Conservation (phyloP, 2,797 vertebrate genomes). For the Falco berigora region DNA sequence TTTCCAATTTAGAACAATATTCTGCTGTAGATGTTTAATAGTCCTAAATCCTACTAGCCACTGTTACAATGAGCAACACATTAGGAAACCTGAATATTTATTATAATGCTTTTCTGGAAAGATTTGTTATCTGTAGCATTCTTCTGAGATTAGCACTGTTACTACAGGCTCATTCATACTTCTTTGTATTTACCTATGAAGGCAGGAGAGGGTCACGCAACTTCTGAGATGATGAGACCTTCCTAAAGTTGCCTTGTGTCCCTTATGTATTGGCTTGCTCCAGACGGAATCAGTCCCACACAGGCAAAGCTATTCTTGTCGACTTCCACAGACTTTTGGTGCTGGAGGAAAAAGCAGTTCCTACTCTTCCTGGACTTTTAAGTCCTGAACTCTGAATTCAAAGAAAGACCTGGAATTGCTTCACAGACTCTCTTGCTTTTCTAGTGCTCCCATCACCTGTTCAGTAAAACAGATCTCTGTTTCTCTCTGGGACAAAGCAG, state of each 20-base stretch:
- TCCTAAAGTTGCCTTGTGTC: neutral
- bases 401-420: neutral
- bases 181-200: neutral
- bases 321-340: neutral
- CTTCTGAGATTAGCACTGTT: neutral
- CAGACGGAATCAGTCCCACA: neutral
- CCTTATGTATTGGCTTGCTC: neutral
- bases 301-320: neutral
- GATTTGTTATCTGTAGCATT: neutral
- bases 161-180: neutral
- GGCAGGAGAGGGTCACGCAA: neutral
- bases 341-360: neutral
- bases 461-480: neutral
- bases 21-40: neutral
- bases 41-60: neutral
- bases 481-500: neutral
- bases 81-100: neutral
- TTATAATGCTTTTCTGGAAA: neutral
- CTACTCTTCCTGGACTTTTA: neutral
- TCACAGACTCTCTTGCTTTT: neutral
- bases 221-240: neutral
- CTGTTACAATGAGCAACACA: neutral
- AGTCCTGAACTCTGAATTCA: neutral
- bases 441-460: neutral
- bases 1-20: neutral